phyloP scores from a whole-genome alignment of 2,797 vertebrate genomes.

The Chelon labrosus region DNA sequence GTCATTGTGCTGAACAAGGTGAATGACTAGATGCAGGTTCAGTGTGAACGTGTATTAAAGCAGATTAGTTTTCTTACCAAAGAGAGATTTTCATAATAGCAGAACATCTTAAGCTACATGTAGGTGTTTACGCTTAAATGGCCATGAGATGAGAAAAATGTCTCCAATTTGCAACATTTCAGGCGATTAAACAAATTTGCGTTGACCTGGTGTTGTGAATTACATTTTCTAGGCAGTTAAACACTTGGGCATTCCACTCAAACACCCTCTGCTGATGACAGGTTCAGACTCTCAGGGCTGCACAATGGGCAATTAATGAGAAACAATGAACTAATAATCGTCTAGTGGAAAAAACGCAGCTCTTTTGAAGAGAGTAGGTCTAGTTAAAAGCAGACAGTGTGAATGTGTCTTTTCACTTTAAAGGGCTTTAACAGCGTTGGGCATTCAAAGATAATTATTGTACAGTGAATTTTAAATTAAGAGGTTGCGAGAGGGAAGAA shows the following conservation, averaged over 20 bases:
- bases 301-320: conserved; percentile 45
- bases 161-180: conserved; percentile 10
- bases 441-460: conserved; percentile 50
- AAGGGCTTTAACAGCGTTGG: conserved; percentile 23
- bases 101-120: not conserved
- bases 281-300: conserved; percentile 41
- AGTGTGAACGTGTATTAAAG: not conserved
- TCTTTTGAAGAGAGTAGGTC: conserved; percentile 36
- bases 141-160: conserved; percentile 20
- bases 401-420: conserved; percentile 41
- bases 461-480: conserved; percentile 38
- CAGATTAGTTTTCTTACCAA: not conserved
- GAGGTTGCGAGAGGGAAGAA: conserved; percentile 20
- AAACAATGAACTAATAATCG: conserved; percentile 57
- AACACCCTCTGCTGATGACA: conserved; percentile 38
- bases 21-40: conserved; percentile 28
- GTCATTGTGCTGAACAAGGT: conserved; percentile 88
- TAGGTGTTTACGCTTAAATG: conserved; percentile 9
- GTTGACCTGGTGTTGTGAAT: conserved; percentile 30
- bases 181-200: conserved; percentile 25
- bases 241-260: conserved; percentile 33
- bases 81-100: conserved; percentile 4
- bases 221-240: conserved; percentile 43
- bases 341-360: conserved; percentile 50
- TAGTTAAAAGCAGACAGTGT: conserved; percentile 37